Percentiles rank a stretch among this genome's conserved stretches.
Conservation (phyloP, 2,797 vertebrate species). For the Pteronotus mesoamericanus region DNA sequence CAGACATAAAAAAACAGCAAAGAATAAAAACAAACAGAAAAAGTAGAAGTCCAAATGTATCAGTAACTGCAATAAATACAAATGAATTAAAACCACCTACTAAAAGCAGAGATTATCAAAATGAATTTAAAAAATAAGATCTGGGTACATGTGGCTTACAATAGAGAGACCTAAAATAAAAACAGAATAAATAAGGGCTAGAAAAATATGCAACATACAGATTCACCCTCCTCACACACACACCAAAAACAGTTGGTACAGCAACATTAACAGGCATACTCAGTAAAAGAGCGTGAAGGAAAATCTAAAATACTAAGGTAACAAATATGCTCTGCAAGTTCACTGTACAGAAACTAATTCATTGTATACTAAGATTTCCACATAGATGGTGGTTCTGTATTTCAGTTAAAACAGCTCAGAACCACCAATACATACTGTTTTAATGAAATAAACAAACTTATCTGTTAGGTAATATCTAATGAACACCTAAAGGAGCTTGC, state of each 20-base stretch:
- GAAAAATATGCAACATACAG: background rate
- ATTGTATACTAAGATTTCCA: background rate
- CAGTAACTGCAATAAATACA: background rate
- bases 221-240: background rate
- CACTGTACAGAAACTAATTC: background rate
- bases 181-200: background rate
- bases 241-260: background rate
- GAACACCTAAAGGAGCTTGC: background rate
- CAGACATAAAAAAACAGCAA: background rate
- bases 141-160: background rate
- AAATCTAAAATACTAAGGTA: slow-evolving; percentile 6
- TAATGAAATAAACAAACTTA: slow-evolving; percentile 11
- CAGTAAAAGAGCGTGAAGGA: background rate
- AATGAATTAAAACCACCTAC: background rate
- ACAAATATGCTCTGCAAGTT: background rate
- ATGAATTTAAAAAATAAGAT: slow-evolving; percentile 22
- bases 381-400: background rate
- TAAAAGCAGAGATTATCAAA: slow-evolving; percentile 25
- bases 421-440: background rate
- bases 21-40: background rate
- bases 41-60: background rate
- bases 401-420: background rate
- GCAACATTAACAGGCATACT: background rate
- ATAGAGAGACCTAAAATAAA: slow-evolving; percentile 21
- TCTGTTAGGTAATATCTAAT: background rate